A percentile compares a stretch with the other conserved stretches of the same genome.
Conservation (phyloP, 1,140 invertebrate species). For the Danaus melanippus region DNA sequence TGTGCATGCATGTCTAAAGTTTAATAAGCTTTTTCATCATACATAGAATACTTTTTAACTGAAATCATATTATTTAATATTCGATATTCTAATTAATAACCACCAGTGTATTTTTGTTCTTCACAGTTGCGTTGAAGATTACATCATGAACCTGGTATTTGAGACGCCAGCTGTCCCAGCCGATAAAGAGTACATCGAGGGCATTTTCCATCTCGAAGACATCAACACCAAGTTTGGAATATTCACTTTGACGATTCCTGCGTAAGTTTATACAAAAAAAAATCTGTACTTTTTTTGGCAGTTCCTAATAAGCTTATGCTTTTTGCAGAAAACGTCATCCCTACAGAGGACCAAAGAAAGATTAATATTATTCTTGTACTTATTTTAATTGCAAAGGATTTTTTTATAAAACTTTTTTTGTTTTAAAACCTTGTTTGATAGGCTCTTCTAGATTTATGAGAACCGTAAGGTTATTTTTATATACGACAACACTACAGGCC, state of each 20-base stretch:
- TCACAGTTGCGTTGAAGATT: conserved; percentile 60
- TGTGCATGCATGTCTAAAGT: too few species aligned
- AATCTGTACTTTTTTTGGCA: neutral
- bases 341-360: conserved; percentile 46
- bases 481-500: too few species aligned
- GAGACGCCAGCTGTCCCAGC: conserved; percentile 56
- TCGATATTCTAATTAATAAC: too few species aligned
- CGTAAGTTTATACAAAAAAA: conserved; percentile 35
- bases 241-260: conserved; percentile 55
- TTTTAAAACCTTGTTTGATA: too few species aligned
- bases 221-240: conserved; percentile 62
- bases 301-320: conserved; percentile 10
- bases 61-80: too few species aligned
- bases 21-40: too few species aligned
- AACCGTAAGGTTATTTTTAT: too few species aligned
- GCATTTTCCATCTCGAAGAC: conserved; percentile 55
- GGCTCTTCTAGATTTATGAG: too few species aligned
- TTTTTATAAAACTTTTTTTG: too few species aligned
- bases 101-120: neutral
- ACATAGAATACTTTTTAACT: too few species aligned
- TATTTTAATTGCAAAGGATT: neutral
- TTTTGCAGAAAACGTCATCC: conserved; percentile 55
- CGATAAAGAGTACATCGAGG: conserved; percentile 46
- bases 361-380: conserved; percentile 24
- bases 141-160: conserved; percentile 62